Base-by-base conservation (phyloP, 2,797 vertebrate species). In the Chloroceryle amazona region DNA sequence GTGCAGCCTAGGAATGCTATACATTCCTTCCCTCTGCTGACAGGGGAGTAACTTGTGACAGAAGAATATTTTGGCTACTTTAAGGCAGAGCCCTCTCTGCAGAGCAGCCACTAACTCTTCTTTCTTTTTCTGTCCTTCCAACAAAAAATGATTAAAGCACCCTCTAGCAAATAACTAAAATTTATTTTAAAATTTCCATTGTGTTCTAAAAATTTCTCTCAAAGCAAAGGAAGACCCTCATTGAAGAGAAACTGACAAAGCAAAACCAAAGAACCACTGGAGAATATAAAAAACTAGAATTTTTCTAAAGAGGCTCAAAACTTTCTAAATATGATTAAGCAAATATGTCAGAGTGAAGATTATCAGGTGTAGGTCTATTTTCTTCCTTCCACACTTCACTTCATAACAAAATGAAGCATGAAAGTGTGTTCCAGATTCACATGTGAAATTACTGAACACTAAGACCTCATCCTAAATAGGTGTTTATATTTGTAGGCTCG, bases 401-500 rank as follows among this genome's bases (percentile, higher is more conserved):
- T 95, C 62, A 76, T 12, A 81, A 63, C 66, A 86, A 93, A 92
- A 93, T 21, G 70, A 97, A 83, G 68, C 23, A 91, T 65, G 41
- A 52, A 92, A 93, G 39, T 51, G 70, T 57, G 71, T 73, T 90
- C n/a, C 74, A 71, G 61, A 80, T 33, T 88, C 72, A 74, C 74
- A 82, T 37, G 8, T 74, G 55, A 89, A 92, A 70, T 47, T 51
- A 78, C 29, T 71, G n/a, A 80, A 93, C 67, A 46, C 42, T 58
- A 70, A 85, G 81, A 90, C 93, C 72, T 87, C 91, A 72, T 85
- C 89, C 84, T 82, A 67, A 95, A 63, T 57, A 95, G 91, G 72
- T 93, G 86, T 94, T 96, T 86, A 39, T 71, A 87, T 91, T 88
- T 91, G 87, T 61, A 91, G 80, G 58, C 47, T 83, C 0, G 0